A percentile compares a stretch with the other conserved stretches of the same genome.
Conservation (phyloP, 2,888 invertebrate species). For the Acheta domesticus region DNA sequence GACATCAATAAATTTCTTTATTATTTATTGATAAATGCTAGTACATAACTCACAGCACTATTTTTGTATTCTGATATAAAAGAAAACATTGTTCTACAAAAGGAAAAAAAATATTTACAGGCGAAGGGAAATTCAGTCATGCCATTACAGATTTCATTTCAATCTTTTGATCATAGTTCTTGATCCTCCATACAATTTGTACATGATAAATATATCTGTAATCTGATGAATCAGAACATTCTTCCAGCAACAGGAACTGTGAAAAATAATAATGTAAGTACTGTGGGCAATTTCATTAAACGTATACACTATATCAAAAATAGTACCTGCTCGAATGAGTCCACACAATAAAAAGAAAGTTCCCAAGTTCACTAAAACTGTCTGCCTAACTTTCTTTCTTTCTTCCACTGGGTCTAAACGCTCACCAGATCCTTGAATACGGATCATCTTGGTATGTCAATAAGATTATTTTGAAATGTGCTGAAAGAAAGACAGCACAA, state of each 20-base stretch:
- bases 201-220: background rate
- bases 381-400: conserved; percentile 4
- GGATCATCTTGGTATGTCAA: background rate
- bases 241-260: conserved; percentile 1
- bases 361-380: background rate
- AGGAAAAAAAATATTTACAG: too few relatives aligned
- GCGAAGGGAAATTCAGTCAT: too few relatives aligned
- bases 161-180: too few relatives aligned
- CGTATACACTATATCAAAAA: background rate
- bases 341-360: conserved; percentile 2
- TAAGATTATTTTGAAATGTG: too few relatives aligned
- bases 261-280: background rate
- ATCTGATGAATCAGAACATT: background rate
- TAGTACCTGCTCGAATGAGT: conserved; percentile 18
- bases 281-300: background rate
- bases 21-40: too few relatives aligned
- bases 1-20: too few relatives aligned
- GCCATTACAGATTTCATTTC: too few relatives aligned
- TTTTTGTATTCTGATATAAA: too few relatives aligned
- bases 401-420: conserved; percentile 20
- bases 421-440: background rate
- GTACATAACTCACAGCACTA: too few relatives aligned
- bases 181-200: too few relatives aligned
- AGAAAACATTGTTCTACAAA: too few relatives aligned
- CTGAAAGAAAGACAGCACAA: too few relatives aligned